Conservation (phyloP, 1,140 invertebrate genomes). For the Drosophila repletoides region DNA sequence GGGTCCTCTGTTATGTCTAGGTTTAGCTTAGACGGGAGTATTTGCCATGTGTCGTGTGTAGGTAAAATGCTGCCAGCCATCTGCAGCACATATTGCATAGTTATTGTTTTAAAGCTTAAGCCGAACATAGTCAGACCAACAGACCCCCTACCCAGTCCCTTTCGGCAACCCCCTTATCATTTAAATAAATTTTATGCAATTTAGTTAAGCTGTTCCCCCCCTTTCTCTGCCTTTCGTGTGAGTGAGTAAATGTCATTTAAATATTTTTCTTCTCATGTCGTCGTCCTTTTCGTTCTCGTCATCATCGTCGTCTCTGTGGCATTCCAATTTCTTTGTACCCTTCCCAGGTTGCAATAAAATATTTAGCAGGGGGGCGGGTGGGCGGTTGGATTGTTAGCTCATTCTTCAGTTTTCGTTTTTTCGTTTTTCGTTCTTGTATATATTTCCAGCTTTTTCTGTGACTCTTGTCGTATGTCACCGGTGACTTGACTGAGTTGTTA, state of each 20-base stretch:
- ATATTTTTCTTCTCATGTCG: background rate
- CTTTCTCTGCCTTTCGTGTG: background rate
- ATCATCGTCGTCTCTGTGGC: slow-evolving; percentile 64
- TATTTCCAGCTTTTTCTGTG: slow-evolving; percentile 7
- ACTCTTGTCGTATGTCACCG: slow-evolving; percentile 73
- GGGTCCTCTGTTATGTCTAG: slow-evolving; percentile 50
- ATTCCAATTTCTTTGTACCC: slow-evolving; percentile 77
- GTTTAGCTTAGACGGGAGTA: slow-evolving; percentile 16
- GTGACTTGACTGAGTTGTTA: slow-evolving; percentile 76
- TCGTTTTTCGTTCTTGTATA: slow-evolving; percentile 44
- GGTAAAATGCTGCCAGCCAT: slow-evolving; percentile 63
- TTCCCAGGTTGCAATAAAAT: slow-evolving; percentile 61
- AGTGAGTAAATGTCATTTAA: too few species aligned
- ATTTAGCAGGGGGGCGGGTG: slow-evolving; percentile 44
- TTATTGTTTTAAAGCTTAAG: slow-evolving; percentile 78
- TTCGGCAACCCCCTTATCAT: slow-evolving; percentile 44
- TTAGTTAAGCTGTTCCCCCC: slow-evolving; percentile 68
- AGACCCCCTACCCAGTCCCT: background rate
- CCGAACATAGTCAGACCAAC: background rate
- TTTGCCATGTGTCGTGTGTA: slow-evolving; percentile 54
- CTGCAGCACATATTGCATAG: slow-evolving; percentile 72
- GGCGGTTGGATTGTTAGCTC: slow-evolving; percentile 18
- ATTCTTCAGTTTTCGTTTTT: slow-evolving; percentile 50
- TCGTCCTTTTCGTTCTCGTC: slow-evolving; percentile 8
- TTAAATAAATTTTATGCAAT: slow-evolving; percentile 81